Conservation (phyloP, 2,113 vertebrate species). For the Capreolus pygargus region DNA sequence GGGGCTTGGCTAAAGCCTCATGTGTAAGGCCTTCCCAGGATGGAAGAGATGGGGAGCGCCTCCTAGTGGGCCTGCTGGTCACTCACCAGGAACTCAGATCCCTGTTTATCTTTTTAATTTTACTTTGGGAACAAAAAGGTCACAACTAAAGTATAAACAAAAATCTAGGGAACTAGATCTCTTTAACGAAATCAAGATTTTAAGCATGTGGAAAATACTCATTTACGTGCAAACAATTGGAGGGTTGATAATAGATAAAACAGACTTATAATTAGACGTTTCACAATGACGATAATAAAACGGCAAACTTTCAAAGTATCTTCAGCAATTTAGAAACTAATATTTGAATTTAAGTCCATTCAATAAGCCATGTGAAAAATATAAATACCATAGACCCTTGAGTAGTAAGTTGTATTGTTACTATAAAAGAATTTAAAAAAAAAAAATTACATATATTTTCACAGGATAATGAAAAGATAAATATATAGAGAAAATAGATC, state of each 20-base stretch:
- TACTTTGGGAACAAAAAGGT: background rate
- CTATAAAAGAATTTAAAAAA: background rate
- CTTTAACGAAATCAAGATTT: background rate
- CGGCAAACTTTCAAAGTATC: background rate
- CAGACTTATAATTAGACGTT: background rate
- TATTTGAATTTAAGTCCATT: slow-evolving; percentile 1
- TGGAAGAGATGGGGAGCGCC: background rate
- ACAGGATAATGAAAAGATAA: background rate
- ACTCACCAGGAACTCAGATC: background rate
- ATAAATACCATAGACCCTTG: background rate
- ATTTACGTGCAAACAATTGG: background rate
- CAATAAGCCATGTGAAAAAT: background rate
- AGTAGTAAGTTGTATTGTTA: background rate
- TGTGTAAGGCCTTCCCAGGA: background rate
- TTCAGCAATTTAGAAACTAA: background rate
- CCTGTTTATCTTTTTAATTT: background rate
- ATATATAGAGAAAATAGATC: background rate
- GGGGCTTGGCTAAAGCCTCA: background rate
- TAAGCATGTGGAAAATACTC: background rate
- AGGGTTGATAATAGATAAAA: background rate
- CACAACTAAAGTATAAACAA: background rate
- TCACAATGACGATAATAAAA: background rate
- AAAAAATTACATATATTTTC: background rate
- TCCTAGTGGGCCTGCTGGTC: background rate
- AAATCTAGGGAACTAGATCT: background rate